phyloP scores from a whole-genome alignment of 2,113 vertebrate genomes.

The Maccullochella peelii region DNA sequence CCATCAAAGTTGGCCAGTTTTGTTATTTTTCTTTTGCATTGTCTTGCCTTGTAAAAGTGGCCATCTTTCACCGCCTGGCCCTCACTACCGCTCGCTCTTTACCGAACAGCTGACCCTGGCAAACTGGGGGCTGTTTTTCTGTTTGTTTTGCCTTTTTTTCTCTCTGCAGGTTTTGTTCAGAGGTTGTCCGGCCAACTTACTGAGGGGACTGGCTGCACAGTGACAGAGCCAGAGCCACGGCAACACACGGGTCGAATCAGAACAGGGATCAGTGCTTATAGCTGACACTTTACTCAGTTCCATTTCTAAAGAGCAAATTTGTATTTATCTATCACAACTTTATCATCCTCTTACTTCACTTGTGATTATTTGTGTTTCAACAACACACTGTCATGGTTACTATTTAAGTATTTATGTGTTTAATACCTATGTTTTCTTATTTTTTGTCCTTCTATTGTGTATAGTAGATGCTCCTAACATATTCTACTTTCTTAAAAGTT shows the following conservation, averaged over 20 bases:
- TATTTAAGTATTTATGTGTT: background rate
- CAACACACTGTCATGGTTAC: background rate
- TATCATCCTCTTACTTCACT: background rate
- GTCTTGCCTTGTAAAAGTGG: conserved; percentile 97
- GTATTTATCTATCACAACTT: background rate
- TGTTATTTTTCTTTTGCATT: conserved; percentile 99
- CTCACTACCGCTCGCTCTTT: conserved; percentile 79
- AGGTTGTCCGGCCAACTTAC: conserved; percentile 85
- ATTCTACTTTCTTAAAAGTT: background rate
- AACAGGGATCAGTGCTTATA: background rate
- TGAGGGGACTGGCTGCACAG: conserved; percentile 63
- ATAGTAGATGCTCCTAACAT: background rate
- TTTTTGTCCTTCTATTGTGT: background rate
- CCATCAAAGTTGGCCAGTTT: conserved; percentile 99
- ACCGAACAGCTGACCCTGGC: conserved; percentile 72
- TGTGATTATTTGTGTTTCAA: background rate
- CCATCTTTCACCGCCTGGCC: conserved; percentile 95
- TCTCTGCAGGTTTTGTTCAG: conserved; percentile 84
- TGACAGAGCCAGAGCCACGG: background rate
- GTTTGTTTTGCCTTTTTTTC: conserved; percentile 75
- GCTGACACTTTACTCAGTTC: background rate
- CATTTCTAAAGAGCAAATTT: background rate
- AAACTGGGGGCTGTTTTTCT: conserved; percentile 81
- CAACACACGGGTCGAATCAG: background rate
- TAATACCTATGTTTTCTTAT: too few species aligned